phyloP scores from a whole-genome alignment of 1,140 invertebrate genomes.

The Scaptomyza graminum region DNA sequence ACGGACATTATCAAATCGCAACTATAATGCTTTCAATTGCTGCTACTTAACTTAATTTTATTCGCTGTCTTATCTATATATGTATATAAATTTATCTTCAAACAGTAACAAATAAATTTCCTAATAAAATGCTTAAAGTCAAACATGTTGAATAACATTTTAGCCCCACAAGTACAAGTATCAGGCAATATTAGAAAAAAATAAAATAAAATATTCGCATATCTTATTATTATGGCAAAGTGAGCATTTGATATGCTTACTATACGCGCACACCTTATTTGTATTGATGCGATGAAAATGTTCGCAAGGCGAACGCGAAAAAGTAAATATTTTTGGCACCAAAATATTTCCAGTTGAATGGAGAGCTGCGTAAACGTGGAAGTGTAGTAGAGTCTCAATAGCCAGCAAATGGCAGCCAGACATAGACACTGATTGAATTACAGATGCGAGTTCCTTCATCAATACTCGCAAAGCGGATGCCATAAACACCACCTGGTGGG shows the following conservation, averaged over 20 bases:
- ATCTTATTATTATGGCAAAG: constrained; percentile 53
- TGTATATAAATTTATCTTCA: neutral
- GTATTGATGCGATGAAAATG: constrained; percentile 67
- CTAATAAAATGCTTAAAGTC: neutral
- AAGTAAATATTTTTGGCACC: constrained; percentile 52
- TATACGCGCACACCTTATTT: constrained; percentile 62
- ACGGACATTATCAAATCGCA: no score
- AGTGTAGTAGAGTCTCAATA: constrained; percentile 43
- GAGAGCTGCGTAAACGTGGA: constrained; percentile 51
- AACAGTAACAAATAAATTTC: neutral
- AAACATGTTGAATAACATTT: constrained; percentile 1
- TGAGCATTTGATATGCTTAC: constrained; percentile 56
- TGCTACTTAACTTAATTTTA: no score
- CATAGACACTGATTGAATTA: constrained; percentile 83
- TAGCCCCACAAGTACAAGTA: neutral
- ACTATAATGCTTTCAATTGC: no score
- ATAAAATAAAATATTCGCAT: constrained; percentile 56
- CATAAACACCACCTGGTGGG: constrained; percentile 81
- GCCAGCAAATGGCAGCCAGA: constrained; percentile 70
- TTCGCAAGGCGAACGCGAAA: constrained; percentile 2
- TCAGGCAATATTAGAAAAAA: constrained; percentile 27
- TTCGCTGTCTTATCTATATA: no score
- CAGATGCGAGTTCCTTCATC: constrained; percentile 83
- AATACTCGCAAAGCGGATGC: constrained; percentile 82
- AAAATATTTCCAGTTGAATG: constrained; percentile 74